A percentile compares a stretch with the other conserved stretches of the same genome.
These are phyloP conservation scores for Dione vanillae DNA, from an alignment of 2,888 invertebrate species.

Conservation along the genomic window DNA sequence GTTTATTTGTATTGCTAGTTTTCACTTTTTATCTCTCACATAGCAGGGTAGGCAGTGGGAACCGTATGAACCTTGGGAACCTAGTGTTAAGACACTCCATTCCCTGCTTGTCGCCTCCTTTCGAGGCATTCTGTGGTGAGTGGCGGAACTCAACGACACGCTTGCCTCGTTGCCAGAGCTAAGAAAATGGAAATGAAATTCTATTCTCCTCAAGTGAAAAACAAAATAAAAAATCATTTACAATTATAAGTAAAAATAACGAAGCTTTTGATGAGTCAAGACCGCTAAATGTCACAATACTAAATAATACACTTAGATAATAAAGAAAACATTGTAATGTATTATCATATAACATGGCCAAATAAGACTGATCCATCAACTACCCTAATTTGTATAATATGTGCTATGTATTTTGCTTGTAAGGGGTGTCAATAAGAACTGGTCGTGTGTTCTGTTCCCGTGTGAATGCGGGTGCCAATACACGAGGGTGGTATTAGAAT, in stretches of 20 bases:
- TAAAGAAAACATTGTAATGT: constrained; percentile 56
- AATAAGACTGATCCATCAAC: background rate
- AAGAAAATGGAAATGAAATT: no score
- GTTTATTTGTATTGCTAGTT: no score
- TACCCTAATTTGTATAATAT: constrained; percentile 24
- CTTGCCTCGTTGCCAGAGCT: no score
- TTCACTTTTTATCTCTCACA: no score
- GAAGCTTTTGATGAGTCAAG: constrained; percentile 41
- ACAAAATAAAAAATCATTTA: no score
- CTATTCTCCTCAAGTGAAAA: no score
- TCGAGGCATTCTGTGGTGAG: no score
- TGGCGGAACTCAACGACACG: no score
- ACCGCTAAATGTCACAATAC: constrained; percentile 52
- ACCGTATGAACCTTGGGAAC: no score
- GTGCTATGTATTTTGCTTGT: constrained; percentile 45
- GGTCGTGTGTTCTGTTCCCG: constrained; percentile 58
- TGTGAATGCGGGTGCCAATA: constrained; percentile 60
- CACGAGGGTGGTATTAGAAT: constrained; percentile 44
- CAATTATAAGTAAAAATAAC: background rate
- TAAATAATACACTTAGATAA: constrained; percentile 49
- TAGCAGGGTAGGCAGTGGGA: no score
- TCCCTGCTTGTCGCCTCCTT: no score
- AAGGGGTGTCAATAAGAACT: constrained; percentile 13
- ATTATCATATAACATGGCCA: constrained; percentile 50
- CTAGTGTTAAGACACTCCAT: no score